Base-by-base conservation (phyloP, 1,140 invertebrate genomes). In the Zaprionus capensis region DNA sequence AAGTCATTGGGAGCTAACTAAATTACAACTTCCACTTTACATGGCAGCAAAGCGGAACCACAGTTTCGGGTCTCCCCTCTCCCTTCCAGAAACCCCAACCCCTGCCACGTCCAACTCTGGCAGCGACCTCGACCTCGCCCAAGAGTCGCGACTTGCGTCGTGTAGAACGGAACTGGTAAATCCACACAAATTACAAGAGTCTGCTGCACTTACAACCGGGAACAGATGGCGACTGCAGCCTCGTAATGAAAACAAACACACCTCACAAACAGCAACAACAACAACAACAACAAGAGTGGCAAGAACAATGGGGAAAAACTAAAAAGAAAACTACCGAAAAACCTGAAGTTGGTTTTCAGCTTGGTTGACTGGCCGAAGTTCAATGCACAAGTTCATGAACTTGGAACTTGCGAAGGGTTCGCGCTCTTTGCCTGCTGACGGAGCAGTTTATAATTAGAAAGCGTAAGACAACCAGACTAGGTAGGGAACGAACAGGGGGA, bases 11-110 rank as follows among this genome's bases (percentile, higher is more conserved):
- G 69, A 84, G 84, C 82, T 59, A 90, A 88, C 78, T 90, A 85
- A 88, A 90, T 87, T 87, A 88, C 85, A 88, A 88, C 85, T 88
- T 88, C 85, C 85, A 90, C 81, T 84, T 81, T 84, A 88, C 78
- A 88, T 81, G 84, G 75, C 76, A 81, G 51, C 76, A 78, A 76
- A 84, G 74, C 78, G 84, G 85, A 56, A 78, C 68, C 68, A 56
- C 31, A 59, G 28, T 70, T 15, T 12, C 7, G 31, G 9, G 31
- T 34, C 31, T 3, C 9, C 31, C 9, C 31, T 34, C 9, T 9
- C 3, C 9, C 9, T 31, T 31, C 26, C 6, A 28, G 6, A 28
- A 14, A 15, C 53, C 44, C 34, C 63, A 22, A 15, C 63, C 64
- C 55, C 56, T 26, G 55, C 14, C 31, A 55, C 46, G 38, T 53